Evolutionary conservation across 2,888 invertebrate genomes (phyloP).

Genomic region (Agrilus mali): DNA sequence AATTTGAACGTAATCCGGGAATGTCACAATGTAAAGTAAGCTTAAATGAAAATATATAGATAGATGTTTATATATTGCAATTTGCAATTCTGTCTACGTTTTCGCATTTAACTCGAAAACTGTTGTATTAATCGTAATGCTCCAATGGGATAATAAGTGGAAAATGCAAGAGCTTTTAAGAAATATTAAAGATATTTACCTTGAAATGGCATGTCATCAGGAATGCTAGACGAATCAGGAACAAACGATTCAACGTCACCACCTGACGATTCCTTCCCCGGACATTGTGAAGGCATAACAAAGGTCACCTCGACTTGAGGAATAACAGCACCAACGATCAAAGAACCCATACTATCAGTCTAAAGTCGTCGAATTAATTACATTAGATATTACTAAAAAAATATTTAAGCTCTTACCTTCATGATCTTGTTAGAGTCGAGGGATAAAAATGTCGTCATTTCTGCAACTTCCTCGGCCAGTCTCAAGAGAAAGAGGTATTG

Average conservation of each 20-base stretch:
- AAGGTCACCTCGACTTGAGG: constrained; percentile 81
- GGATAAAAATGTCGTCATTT: constrained; percentile 65
- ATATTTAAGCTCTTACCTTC: constrained; percentile 30
- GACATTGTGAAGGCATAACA: constrained; percentile 72
- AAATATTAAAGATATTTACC: constrained; percentile 31
- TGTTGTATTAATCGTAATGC: no score
- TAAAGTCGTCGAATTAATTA: constrained; percentile 12
- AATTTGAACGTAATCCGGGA: no score
- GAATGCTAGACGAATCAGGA: constrained; percentile 74
- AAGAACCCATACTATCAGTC: constrained; percentile 36
- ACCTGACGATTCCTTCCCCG: constrained; percentile 75
- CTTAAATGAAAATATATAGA: no score
- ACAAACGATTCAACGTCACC: constrained; percentile 71
- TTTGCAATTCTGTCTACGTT: no score
- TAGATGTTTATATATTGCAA: no score
- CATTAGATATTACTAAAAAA: not conserved
- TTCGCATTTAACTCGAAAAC: no score
- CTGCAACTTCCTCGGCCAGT: constrained; percentile 67
- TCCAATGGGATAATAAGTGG: no score
- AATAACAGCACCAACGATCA: constrained; percentile 65
- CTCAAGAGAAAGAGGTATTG: constrained; percentile 82
- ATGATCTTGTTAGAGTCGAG: constrained; percentile 64
- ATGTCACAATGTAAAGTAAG: no score
- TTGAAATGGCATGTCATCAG: constrained; percentile 53
- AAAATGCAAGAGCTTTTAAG: no score